Conservation (phyloP, 2,888 invertebrate species). For the Hirtodrosophila alboralis region DNA sequence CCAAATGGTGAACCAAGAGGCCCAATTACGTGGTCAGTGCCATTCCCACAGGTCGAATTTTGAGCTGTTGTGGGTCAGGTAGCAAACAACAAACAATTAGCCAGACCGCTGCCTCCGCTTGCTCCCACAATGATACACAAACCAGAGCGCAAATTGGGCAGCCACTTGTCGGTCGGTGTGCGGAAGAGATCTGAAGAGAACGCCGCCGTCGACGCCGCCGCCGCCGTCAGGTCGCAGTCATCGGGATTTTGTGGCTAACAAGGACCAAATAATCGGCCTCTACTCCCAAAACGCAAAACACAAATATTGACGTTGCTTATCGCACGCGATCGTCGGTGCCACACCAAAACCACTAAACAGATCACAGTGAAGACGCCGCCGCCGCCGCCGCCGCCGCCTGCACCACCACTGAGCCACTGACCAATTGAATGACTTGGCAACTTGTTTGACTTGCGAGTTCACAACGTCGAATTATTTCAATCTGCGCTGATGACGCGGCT, state of each 20-base stretch:
- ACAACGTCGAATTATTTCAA: slow-evolving; percentile 72
- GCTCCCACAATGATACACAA: slow-evolving; percentile 71
- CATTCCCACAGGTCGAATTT: slow-evolving; percentile 53
- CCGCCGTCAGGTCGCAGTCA: too few species aligned
- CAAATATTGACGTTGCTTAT: slow-evolving; percentile 78
- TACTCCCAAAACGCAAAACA: slow-evolving; percentile 61
- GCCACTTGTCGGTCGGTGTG: slow-evolving; percentile 63
- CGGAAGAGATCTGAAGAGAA: slow-evolving; percentile 29
- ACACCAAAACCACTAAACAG: slow-evolving; percentile 29
- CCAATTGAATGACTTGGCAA: slow-evolving; percentile 71
- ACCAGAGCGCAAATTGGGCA: slow-evolving; percentile 71
- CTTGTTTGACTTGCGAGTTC: slow-evolving; percentile 35
- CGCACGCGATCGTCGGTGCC: slow-evolving; percentile 65
- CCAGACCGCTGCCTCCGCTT: slow-evolving; percentile 43
- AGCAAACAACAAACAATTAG: slow-evolving; percentile 68
- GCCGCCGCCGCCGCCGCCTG: slow-evolving; percentile 39
- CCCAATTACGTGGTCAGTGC: slow-evolving; percentile 55
- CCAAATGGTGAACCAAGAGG: slow-evolving; percentile 18
- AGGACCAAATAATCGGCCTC: slow-evolving; percentile 59
- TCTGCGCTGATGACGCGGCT: slow-evolving; percentile 76
- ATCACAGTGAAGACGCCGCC: slow-evolving; percentile 28
- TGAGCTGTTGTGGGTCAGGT: slow-evolving; percentile 27
- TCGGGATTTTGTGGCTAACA: slow-evolving; percentile 49
- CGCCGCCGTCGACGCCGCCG: too few species aligned
- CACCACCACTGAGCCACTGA: slow-evolving; percentile 37